Evolutionary conservation across 2,888 invertebrate genomes (phyloP).

Genomic region (Morinoia aosen): DNA sequence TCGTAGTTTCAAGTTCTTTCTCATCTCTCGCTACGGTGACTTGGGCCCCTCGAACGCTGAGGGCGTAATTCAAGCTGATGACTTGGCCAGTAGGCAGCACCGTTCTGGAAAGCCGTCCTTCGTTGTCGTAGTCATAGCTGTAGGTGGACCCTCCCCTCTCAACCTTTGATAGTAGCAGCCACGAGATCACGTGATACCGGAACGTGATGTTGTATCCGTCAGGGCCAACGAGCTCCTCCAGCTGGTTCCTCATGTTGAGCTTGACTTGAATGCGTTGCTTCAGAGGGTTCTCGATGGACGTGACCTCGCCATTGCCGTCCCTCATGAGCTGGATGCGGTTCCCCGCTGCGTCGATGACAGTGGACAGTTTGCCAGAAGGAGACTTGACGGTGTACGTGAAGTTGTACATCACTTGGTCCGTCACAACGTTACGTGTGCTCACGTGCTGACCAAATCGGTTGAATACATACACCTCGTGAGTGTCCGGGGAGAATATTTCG

Average conservation of each 20-base stretch:
- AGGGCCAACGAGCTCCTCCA: constrained; percentile 90
- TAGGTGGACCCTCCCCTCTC: constrained; percentile 85
- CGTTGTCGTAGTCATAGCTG: constrained; percentile 95
- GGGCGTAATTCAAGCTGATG: constrained; percentile 87
- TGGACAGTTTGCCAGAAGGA: constrained; percentile 93
- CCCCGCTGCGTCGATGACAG: constrained; percentile 93
- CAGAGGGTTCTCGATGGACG: constrained; percentile 85
- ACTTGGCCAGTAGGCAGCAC: constrained; percentile 96
- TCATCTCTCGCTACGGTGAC: constrained; percentile 64
- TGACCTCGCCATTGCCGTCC: constrained; percentile 77
- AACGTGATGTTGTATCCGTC: constrained; percentile 95
- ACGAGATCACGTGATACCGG: constrained; percentile 92
- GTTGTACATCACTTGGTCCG: constrained; percentile 91
- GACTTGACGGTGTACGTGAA: constrained; percentile 98
- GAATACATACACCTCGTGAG: constrained; percentile 94
- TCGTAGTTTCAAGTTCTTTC: constrained; percentile 62
- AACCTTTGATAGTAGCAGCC: constrained; percentile 87
- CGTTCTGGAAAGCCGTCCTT: constrained; percentile 90
- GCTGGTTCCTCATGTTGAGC: constrained; percentile 74
- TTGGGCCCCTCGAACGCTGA: constrained; percentile 88
- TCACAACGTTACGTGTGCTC: constrained; percentile 93
- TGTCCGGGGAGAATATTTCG: constrained; percentile 94
- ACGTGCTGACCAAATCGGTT: constrained; percentile 96
- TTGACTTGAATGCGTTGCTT: constrained; percentile 62
- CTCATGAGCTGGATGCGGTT: constrained; percentile 73